Evolutionary conservation across 2,888 invertebrate genomes (phyloP).

Genomic region (Arctia plantaginis): DNA sequence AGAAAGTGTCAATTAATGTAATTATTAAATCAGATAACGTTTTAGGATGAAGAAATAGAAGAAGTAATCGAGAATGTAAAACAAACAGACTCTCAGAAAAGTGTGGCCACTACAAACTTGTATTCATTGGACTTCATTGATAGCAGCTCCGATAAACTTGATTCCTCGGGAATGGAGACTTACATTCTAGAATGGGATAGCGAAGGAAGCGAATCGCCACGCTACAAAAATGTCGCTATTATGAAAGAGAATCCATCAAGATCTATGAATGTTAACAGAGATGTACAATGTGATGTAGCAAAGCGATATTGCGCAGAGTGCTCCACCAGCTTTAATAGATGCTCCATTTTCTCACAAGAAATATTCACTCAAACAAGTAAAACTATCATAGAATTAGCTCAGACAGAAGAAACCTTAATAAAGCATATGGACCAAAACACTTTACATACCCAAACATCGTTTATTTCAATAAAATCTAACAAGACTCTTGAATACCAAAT

Average conservation of each 20-base stretch:
- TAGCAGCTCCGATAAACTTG: constrained; percentile 73
- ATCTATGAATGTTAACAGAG: constrained; percentile 40
- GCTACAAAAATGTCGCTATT: constrained; percentile 55
- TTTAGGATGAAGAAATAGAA: constrained; percentile 77
- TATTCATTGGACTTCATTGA: constrained; percentile 79
- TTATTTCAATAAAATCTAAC: constrained; percentile 71
- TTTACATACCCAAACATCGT: constrained; percentile 79
- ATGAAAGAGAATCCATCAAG: constrained; percentile 39
- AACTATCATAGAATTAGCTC: constrained; percentile 84
- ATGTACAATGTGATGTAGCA: constrained; percentile 40
- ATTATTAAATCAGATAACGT: constrained; percentile 1
- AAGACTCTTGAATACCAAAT: constrained; percentile 69
- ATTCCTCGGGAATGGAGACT: constrained; percentile 77
- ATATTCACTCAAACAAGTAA: constrained; percentile 86
- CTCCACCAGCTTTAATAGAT: constrained; percentile 54
- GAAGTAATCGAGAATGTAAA: constrained; percentile 72
- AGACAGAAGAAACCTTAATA: constrained; percentile 59
- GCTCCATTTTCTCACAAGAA: constrained; percentile 68
- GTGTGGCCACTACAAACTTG: constrained; percentile 73
- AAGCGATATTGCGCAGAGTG: constrained; percentile 46
- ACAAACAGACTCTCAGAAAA: constrained; percentile 79
- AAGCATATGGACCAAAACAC: constrained; percentile 54
- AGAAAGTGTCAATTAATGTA: neutral
- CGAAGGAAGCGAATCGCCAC: constrained; percentile 69
- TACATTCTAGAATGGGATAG: constrained; percentile 75